Evolutionary conservation across 2,888 invertebrate species (phyloP).

Genomic region (Acrocyrtus sp.): DNA sequence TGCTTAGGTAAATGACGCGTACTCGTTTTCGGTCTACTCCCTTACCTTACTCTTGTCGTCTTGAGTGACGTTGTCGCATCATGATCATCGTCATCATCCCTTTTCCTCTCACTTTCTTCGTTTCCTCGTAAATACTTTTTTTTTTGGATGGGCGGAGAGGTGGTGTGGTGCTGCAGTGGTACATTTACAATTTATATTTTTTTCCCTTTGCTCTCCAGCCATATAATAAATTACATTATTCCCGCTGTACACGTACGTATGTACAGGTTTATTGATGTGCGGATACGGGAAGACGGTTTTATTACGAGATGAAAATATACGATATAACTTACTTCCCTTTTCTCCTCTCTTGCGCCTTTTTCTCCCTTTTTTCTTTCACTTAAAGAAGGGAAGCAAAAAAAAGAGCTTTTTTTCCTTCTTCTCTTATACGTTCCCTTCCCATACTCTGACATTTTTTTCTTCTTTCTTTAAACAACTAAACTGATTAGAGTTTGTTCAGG

Average conservation of each 20-base stretch:
- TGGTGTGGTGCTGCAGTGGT: slow-evolving; percentile 7
- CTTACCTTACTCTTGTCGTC: slow-evolving; percentile 1
- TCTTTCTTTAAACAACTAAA: too few relatives aligned
- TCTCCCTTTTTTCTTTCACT: too few relatives aligned
- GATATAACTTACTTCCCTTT: slow-evolving; percentile 18
- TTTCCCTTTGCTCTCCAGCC: slow-evolving; percentile 4
- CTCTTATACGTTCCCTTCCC: too few relatives aligned
- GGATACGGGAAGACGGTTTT: slow-evolving; percentile 32
- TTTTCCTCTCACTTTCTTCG: too few relatives aligned
- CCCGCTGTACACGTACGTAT: too few relatives aligned
- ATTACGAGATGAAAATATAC: slow-evolving; percentile 32
- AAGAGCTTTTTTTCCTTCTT: too few relatives aligned
- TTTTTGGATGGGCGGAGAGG: too few relatives aligned
- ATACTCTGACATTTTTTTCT: too few relatives aligned
- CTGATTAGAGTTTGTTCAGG: not conserved
- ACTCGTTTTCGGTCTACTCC: not conserved
- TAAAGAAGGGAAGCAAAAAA: too few relatives aligned
- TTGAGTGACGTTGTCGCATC: too few relatives aligned
- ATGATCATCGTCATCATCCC: too few relatives aligned
- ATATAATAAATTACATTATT: slow-evolving; percentile 39
- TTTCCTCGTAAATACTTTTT: slow-evolving; percentile 22
- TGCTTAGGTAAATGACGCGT: not conserved
- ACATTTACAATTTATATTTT: not conserved
- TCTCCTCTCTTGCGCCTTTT: not conserved
- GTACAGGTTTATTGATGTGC: slow-evolving; percentile 1